Base-by-base conservation (phyloP, 2,888 invertebrate genomes). In the Amphipoea lucens region DNA sequence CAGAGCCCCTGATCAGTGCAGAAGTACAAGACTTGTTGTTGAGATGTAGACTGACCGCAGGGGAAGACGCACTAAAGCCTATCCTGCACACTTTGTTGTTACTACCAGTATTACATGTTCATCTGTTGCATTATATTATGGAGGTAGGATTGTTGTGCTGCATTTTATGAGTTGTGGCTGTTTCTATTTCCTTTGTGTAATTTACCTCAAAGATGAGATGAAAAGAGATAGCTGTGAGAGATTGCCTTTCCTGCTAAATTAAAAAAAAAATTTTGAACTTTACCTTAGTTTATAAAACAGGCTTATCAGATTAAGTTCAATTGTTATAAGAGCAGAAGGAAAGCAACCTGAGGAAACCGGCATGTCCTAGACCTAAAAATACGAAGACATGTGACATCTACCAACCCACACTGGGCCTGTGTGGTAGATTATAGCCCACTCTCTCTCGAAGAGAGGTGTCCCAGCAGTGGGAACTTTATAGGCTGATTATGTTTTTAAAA, bases 11-110 rank as follows among this genome's bases (percentile, higher is more conserved):
- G 40, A 98, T 99, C 69, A 97, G 95, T 94, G 95, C 95, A 4
- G 94, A 98, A 98, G 98, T 98, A 83, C 99, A 99, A 91, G 98
- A 99, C 90, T 94, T 98, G 60, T 97, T 99, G 82, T 95, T 99
- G 23, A 97, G 98, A 87, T 98, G 98, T 92, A 95, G 97, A 70
- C 93, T 98, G 79, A 94, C 98, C 2, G 94, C 95, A 2, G 97
- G 97, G 66, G 97, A 97, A 72, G 97, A 97, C 89, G 96, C 97
- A 71, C 94, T 98, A 42, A 97, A 98, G 87, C 98, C 98, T 42
- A 96, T 98, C 51, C 94, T 98, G 45, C 97, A 98, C 87, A 98
- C 98, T 40, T 94, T 98, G 65, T 94, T 98, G 62, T 96, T 99
- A 62, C 92, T 99, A 74, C 99, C 99, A 42, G 97, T 97, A 62